Base-by-base conservation (phyloP, 1,140 invertebrate genomes). In the Amphibalanus amphitrite region DNA sequence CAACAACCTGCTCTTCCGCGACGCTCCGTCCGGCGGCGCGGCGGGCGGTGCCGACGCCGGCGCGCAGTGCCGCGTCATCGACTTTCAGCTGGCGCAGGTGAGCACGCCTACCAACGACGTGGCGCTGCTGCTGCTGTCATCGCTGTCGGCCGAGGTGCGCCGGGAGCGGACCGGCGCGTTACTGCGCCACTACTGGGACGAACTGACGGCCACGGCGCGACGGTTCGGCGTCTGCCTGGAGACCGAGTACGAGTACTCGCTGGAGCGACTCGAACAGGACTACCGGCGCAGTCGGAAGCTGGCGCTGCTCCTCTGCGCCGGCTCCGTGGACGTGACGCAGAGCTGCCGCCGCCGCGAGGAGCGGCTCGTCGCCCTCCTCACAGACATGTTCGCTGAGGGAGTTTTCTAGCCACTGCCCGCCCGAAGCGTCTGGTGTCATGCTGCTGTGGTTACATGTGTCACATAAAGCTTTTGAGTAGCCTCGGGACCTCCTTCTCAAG, bases 61-160 rank as follows among this genome's bases (percentile, higher is more conserved):
- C 73, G 73, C 70, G 26, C 26, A 28, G 28, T 91, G 89, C 76
- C 83, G 84, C 28, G 87, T 90, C 28, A 79, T 91, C 26, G 89
- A 90, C 77, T 91, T 89, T 89, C 89, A 91, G 82, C 90, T 91
- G 89, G 87, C 90, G 70, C 89, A 88, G 0, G 86, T 89, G 72
- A 89, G 88, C 71, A 81, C 86, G 72, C 86, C 87, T 0, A 88
- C 86, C n/a, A 90, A 90, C 76, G 90, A 91, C 77, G 81, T 91
- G 0, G 89, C 90, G 0, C 78, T 91, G 29, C 79, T 91, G n/a
- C 78, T 91, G 3, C 83, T 90, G n/a, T 90, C 88, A 72, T 90
- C 89, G 0, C 80, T 90, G 30, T 84, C 88, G 0, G 87, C 88
- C 0, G 86, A 89, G 76, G 77, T 89, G 69, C 81, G 89, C 29